Base-by-base conservation (phyloP, 2,888 invertebrate genomes). In the Neocrepidodera transversa region DNA sequence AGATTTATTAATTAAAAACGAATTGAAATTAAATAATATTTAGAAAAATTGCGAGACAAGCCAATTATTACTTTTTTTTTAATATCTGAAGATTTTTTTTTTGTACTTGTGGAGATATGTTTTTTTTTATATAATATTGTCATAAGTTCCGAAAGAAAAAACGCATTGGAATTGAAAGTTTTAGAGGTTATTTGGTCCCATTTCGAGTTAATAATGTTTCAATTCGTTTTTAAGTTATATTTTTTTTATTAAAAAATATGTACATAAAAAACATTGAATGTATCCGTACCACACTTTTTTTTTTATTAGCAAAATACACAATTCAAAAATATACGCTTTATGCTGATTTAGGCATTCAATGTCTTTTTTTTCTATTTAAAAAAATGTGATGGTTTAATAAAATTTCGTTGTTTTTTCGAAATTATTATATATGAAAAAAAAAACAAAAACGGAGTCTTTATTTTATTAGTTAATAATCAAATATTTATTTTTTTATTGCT, bases 1-100 rank as follows among this genome's bases (percentile, higher is more conserved):
- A 70, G 67, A 65, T 52, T 51, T 62, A 58, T 49, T 50, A 43
- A 55, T 45, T 45, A 57, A 57, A 65, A 66, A 60, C 64, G 65
- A 63, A 69, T 64, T 65, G 64, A 70, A 66, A 63, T 51, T 62
- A 45, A 32, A 8, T 4, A 28, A 28, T 8, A 10, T 6, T 28
- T 28, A n/a, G n/a, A n/a, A n/a, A n/a, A n/a, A n/a, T n/a, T n/a
- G n/a, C n/a, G n/a, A n/a, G n/a, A n/a, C n/a, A n/a, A n/a, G n/a
- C n/a, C n/a, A n/a, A n/a, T n/a, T n/a, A n/a, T n/a, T n/a, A n/a
- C n/a, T n/a, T n/a, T n/a, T n/a, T n/a, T n/a, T n/a, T n/a, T n/a
- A n/a, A n/a, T n/a, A n/a, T n/a, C n/a, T n/a, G n/a, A n/a, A n/a
- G n/a, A n/a, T n/a, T n/a, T n/a, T n/a, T 45, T 45, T 8, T 45